phyloP scores from a whole-genome alignment of 1,140 invertebrate species.

The Phthorimaea operculella region DNA sequence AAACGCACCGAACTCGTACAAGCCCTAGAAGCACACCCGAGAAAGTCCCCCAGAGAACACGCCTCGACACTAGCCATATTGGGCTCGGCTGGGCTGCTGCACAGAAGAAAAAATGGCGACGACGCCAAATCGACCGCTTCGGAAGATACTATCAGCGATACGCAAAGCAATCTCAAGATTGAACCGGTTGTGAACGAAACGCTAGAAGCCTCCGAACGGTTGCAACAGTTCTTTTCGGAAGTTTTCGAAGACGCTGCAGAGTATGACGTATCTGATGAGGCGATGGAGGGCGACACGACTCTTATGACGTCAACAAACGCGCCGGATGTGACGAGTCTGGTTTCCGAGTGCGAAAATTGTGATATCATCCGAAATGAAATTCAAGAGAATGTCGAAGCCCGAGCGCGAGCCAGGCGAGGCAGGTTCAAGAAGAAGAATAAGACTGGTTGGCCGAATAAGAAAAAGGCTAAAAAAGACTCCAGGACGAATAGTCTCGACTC shows the following conservation, averaged over 20 bases:
- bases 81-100: slow-evolving; percentile 70
- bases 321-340: slow-evolving; percentile 49
- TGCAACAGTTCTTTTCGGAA: slow-evolving; percentile 57
- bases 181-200: slow-evolving; percentile 43
- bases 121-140: slow-evolving; percentile 61
- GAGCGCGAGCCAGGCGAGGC: slow-evolving; percentile 29
- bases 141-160: slow-evolving; percentile 58
- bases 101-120: slow-evolving; percentile 64
- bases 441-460: slow-evolving; percentile 65
- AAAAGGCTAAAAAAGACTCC: slow-evolving; percentile 42
- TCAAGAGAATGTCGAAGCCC: slow-evolving; percentile 24
- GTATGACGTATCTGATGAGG: slow-evolving; percentile 50
- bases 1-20: slow-evolving; percentile 40
- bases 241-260: slow-evolving; percentile 59
- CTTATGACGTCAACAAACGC: slow-evolving; percentile 37
- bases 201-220: slow-evolving; percentile 50
- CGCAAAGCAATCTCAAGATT: slow-evolving; percentile 39
- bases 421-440: slow-evolving; percentile 66
- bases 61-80: slow-evolving; percentile 86
- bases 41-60: slow-evolving; percentile 87
- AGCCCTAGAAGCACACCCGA: slow-evolving; percentile 71
- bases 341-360: slow-evolving; percentile 53
- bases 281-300: slow-evolving; percentile 37
- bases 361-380: slow-evolving; percentile 58
- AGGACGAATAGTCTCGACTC: slow-evolving; percentile 37